These are phyloP conservation scores for Dendrophyllia cribrosa DNA, from an alignment of 64 coral and sea anemone genomes.

Conservation along the genomic window DNA sequence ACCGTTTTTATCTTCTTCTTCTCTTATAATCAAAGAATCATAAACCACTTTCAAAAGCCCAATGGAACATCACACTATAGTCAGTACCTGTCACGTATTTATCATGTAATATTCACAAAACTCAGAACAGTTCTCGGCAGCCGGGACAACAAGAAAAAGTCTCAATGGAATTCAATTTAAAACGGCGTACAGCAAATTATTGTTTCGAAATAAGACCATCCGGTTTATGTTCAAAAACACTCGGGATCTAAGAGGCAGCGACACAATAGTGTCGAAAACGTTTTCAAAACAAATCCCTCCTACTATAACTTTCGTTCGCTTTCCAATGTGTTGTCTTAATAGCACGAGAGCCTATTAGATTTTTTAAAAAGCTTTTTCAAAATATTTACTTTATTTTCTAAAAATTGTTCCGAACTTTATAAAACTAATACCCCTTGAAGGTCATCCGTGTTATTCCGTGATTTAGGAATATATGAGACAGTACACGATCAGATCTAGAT, in stretches of 20 bases:
- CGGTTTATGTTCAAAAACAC: neutral
- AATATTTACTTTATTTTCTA: too few relatives aligned
- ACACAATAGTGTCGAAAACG: neutral
- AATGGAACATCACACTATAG: neutral
- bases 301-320: neutral
- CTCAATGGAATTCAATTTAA: constrained; percentile 12
- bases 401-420: too few relatives aligned
- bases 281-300: neutral
- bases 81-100: neutral
- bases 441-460: too few relatives aligned
- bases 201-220: neutral
- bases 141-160: neutral
- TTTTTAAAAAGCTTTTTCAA: too few relatives aligned
- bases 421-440: too few relatives aligned
- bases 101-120: neutral
- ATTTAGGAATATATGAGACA: too few relatives aligned
- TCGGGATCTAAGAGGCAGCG: neutral
- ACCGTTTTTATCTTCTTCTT: neutral
- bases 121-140: neutral
- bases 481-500: too few relatives aligned
- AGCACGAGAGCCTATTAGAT: too few relatives aligned
- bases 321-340: neutral
- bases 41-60: neutral
- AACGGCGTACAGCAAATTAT: neutral
- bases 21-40: neutral